Base-by-base conservation (phyloP, 2,113 vertebrate species). In the Paradisaea rubra region DNA sequence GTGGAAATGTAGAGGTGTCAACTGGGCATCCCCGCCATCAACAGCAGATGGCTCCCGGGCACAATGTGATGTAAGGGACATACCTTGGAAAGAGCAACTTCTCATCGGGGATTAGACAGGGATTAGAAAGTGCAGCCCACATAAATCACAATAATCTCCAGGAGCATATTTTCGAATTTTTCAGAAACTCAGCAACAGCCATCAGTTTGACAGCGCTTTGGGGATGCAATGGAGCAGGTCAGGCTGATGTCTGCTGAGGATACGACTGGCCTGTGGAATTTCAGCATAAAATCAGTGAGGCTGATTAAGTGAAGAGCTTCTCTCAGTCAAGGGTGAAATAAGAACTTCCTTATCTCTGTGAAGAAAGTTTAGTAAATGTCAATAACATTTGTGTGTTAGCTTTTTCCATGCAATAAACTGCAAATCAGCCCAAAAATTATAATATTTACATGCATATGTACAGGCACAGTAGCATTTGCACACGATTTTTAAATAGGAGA, bases 1-100 rank as follows among this genome's bases (percentile, higher is more conserved):
- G 13, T 19, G 22, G 3, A 28, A 25, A 53, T 89, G 77, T 73
- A 60, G 39, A 60, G 3, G 11, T 52, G 21, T 63, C 37, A 73
- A 10, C 21, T 53, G 11, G 45, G 25, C 39, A 28, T 64, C 24
- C 30, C 7, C 45, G 20, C 31, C 22, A 49, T 49, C 52, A 54
- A 41, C 1, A 6, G 27, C 7, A 35, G 50, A 86, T 2, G 60
- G 21, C 25, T 68, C 23, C 21, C 1, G 3, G 30, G 37, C 1
- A 1, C 5, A 22, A 18, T 2, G 2, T 9, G 22, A 65, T 35
- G 33, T 35, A 79, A 63, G 13, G 22, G 18, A 77, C 1, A 1
- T 12, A 23, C 10, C 49, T 65, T 65, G 45, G 24, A 57, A 94
- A 80, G 57, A 50, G 2, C 23, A 91, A 10, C 5, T 57, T 64